These are phyloP conservation scores for Drosophila pseudoobscura DNA, from an alignment of 1,140 invertebrate genomes.

Conservation along the genomic window DNA sequence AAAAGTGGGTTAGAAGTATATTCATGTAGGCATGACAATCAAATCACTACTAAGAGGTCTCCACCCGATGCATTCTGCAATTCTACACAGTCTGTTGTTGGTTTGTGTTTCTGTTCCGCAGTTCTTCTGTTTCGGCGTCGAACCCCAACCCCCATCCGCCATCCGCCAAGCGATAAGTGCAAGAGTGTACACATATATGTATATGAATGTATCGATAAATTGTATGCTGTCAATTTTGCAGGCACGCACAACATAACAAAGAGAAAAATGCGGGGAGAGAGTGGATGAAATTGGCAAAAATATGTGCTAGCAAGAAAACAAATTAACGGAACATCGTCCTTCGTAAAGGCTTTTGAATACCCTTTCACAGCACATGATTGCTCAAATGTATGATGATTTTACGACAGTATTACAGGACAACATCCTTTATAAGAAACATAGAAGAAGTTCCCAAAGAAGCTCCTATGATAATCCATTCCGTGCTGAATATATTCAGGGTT, in stretches of 20 bases:
- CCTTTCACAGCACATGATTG: too few relatives aligned
- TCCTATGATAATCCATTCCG: too few relatives aligned
- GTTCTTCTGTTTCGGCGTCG: not conserved
- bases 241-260: slow-evolving; percentile 6
- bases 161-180: slow-evolving; percentile 2
- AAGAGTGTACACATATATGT: slow-evolving; percentile 4
- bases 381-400: too few relatives aligned
- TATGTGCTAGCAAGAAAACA: too few relatives aligned
- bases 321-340: too few relatives aligned
- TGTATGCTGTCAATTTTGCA: slow-evolving; percentile 25
- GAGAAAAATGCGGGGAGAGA: not conserved
- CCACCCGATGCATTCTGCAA: slow-evolving; percentile 30
- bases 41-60: slow-evolving; percentile 2
- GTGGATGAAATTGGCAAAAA: too few relatives aligned
- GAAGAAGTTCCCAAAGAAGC: too few relatives aligned
- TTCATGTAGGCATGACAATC: slow-evolving; percentile 15
- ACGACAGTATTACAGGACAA: too few relatives aligned
- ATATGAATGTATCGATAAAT: slow-evolving; percentile 29
- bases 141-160: not conserved
- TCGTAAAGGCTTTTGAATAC: too few relatives aligned
- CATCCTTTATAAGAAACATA: too few relatives aligned
- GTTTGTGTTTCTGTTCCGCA: slow-evolving; percentile 1
- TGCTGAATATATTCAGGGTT: too few relatives aligned
- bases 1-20: slow-evolving; percentile 2
- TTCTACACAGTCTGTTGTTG: slow-evolving; percentile 16